These are phyloP conservation scores for Caenorhabditis uteleia DNA, from an alignment of 2,888 invertebrate species.

Conservation along the genomic window DNA sequence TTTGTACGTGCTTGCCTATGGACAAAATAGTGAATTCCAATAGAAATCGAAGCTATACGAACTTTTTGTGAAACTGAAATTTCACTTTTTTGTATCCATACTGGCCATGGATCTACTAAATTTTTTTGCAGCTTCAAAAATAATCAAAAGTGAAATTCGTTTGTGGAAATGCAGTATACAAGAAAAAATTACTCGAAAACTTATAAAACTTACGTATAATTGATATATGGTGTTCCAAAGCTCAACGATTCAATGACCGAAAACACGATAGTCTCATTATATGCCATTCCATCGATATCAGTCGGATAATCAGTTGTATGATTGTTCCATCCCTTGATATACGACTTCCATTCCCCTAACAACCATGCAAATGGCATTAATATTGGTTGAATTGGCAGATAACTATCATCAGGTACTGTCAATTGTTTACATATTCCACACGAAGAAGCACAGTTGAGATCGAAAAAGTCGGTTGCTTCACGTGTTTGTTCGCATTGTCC, in stretches of 20 bases:
- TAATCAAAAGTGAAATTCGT: neutral
- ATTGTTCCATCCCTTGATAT: conserved; percentile 44
- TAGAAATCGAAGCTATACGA: no score
- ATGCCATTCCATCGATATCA: conserved; percentile 42
- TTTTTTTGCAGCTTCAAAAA: neutral
- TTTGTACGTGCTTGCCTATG: no score
- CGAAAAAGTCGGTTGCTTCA: conserved; percentile 50
- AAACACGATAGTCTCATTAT: conserved; percentile 50
- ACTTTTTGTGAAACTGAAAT: no score
- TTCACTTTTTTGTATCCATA: no score
- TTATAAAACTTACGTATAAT: conserved; percentile 44
- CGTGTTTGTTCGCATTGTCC: conserved; percentile 50
- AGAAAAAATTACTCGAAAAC: neutral
- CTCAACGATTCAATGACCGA: conserved; percentile 44
- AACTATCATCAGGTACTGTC: conserved; percentile 16
- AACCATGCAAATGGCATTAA: conserved; percentile 50
- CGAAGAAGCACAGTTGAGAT: conserved; percentile 52
- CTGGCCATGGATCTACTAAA: neutral
- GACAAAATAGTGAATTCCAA: no score
- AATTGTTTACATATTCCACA: conserved; percentile 41
- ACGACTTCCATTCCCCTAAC: conserved; percentile 50
- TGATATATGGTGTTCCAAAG: conserved; percentile 54
- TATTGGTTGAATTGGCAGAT: conserved; percentile 49
- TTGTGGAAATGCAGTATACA: no score
- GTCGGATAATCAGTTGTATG: conserved; percentile 47